Base-by-base conservation (phyloP, 2,888 invertebrate genomes). In the Oscheius sp. region DNA sequence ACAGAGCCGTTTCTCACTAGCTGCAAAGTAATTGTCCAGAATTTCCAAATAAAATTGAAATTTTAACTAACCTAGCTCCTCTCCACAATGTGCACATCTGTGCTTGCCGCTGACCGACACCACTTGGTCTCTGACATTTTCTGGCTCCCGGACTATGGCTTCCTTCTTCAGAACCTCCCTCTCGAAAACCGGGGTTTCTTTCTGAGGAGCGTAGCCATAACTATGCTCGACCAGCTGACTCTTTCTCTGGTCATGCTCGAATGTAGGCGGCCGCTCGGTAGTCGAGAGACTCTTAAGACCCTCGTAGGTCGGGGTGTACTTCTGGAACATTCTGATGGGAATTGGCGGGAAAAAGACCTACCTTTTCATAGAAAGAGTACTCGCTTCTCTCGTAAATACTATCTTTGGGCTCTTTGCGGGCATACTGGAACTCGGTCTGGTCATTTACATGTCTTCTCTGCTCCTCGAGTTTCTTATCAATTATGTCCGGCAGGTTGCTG, bases 101-200 rank as follows among this genome's bases (percentile, higher is more conserved):
- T 85, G 84, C 35, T 83, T 84, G 62, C 86, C 86, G 65, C 80
- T 81, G 13, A 86, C 86, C 7, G 86, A 81, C 4, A 86, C 78
- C 13, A 84, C 76, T 2, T 62, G 50, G 29, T 81, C 79, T 5
- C 78, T 11, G 9, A 48, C n/a, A 32, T 62, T 71, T 32, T 71
- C 70, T 13, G 58, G 70, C 42, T 70, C 70, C 32, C 70, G 42
- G 9, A 29, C 37, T 13, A 70, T 33, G 35, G 57, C 70, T 48
- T 70, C 59, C 33, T 58, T 70, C 51, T 37, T 60, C 48, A 32
- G 35, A 29, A 58, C 58, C 33, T 58, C 32, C 32, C 58, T 5
- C 29, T 63, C 48, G n/a, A 42, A n/a, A 13, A 35, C 37, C 10
- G 33, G 32, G 7, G 33, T 58, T 5, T 62, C 62, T 29, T 48